These are phyloP conservation scores for Sylvietta virens DNA, from an alignment of 2,113 vertebrate species.

Conservation along the genomic window DNA sequence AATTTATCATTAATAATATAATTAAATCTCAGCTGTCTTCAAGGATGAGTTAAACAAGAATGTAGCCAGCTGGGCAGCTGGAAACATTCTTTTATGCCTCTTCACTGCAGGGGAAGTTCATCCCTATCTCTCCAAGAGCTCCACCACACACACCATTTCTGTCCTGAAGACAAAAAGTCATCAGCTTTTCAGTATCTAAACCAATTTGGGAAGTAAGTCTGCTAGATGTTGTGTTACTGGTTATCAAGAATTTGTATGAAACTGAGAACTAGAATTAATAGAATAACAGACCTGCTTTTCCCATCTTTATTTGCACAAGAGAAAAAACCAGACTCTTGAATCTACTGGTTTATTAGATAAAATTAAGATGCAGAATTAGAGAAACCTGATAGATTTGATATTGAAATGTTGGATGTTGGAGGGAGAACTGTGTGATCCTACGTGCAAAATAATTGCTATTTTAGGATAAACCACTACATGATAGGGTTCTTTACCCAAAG, in stretches of 20 bases:
- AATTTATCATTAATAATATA: neutral
- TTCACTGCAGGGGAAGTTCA: neutral
- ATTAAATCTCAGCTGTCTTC: neutral
- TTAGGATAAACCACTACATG: neutral
- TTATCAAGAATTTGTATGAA: neutral
- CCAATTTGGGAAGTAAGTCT: neutral
- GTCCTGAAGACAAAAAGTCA: neutral
- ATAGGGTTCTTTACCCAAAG: neutral
- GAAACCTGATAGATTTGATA: neutral
- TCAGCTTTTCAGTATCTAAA: neutral
- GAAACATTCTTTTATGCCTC: neutral
- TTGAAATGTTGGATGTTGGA: neutral
- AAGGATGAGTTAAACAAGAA: neutral
- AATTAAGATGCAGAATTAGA: neutral
- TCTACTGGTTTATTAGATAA: neutral
- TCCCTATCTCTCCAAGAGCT: neutral
- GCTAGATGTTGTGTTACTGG: neutral
- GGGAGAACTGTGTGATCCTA: neutral
- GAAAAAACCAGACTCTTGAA: neutral
- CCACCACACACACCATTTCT: neutral
- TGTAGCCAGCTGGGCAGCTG: neutral
- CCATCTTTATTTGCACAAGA: neutral
- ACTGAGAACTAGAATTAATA: neutral
- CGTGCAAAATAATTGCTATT: neutral
- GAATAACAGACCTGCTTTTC: neutral